phyloP scores from a whole-genome alignment of 2,888 invertebrate species.

The Seira ritae region DNA sequence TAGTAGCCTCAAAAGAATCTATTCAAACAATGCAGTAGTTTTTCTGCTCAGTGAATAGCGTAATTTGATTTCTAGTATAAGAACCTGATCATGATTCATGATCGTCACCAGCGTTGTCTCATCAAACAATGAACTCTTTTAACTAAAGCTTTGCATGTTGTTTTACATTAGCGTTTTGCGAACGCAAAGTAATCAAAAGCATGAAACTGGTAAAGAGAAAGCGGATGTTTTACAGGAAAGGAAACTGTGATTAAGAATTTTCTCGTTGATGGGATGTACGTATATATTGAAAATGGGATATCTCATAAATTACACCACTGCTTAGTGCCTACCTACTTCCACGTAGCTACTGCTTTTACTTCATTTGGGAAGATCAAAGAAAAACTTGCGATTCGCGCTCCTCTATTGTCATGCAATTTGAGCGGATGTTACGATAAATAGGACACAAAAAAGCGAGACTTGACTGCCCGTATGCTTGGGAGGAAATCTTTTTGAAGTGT shows the following conservation, averaged over 20 bases:
- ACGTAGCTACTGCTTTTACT: neutral
- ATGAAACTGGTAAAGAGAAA: neutral
- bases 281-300: no score
- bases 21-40: constrained; percentile 12
- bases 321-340: no score
- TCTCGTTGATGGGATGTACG: no score
- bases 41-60: constrained; percentile 26
- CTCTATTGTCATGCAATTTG: constrained; percentile 6
- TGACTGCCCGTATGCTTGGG: neutral
- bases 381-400: neutral
- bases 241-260: no score
- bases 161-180: no score
- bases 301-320: neutral
- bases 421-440: constrained; percentile 6
- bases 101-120: neutral
- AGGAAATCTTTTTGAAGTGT: neutral
- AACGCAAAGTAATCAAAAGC: neutral
- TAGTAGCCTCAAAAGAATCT: constrained; percentile 22
- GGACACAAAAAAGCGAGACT: neutral
- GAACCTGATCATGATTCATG: neutral
- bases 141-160: no score
- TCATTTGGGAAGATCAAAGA: constrained; percentile 9
- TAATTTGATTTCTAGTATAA: constrained; percentile 3
- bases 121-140: neutral
- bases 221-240: no score